A percentile compares a stretch with the other conserved stretches of the same genome.
Evolutionary conservation across 1,140 invertebrate genomes (phyloP).

Genomic region (Leptinotarsa defecta): DNA sequence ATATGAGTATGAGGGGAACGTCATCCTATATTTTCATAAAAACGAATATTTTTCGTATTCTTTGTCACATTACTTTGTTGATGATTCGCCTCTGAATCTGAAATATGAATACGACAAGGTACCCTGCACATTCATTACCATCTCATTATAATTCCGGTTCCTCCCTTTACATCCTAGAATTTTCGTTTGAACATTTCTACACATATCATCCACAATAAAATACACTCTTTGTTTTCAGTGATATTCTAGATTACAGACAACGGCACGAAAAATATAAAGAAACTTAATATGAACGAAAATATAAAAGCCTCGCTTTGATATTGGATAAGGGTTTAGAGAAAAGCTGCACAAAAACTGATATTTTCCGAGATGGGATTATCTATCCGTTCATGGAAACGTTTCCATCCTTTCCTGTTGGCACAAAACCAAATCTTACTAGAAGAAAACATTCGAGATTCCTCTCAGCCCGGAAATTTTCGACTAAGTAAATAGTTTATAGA

Average conservation of each 20-base stretch:
- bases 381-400: not conserved
- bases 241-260: not conserved
- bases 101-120: no score
- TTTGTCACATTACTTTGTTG: no score
- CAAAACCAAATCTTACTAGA: not conserved
- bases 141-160: no score
- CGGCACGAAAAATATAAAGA: not conserved
- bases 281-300: conserved; percentile 1
- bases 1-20: no score
- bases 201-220: no score
- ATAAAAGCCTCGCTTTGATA: not conserved
- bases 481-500: not conserved
- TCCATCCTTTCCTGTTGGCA: conserved; percentile 1
- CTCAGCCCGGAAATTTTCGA: not conserved
- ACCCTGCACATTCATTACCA: no score
- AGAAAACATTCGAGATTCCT: not conserved
- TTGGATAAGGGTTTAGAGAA: not conserved
- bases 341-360: not conserved
- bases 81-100: no score
- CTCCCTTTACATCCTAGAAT: no score
- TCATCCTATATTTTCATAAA: no score
- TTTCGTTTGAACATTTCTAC: no score
- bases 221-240: no score
- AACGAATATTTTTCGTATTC: no score
- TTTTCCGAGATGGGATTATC: conserved; percentile 5